A percentile compares a stretch with the other conserved stretches of the same genome.
Conservation (phyloP, 2,888 invertebrate species). For the Rotaria magnacalcarata region DNA sequence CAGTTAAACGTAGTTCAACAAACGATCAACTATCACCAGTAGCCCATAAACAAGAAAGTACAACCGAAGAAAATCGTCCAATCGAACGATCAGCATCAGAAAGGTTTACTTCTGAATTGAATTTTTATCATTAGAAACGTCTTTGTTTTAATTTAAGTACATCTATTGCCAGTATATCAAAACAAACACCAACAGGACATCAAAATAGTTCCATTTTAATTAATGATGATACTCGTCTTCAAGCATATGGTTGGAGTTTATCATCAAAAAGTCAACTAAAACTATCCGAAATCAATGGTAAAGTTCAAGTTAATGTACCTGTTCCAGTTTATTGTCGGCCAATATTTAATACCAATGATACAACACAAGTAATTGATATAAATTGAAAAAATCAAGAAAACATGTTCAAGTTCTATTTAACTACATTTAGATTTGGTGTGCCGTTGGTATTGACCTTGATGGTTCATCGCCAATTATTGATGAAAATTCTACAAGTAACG, state of each 20-base stretch:
- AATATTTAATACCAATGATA: constrained; percentile 58
- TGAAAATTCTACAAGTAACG: neutral
- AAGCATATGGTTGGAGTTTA: constrained; percentile 91
- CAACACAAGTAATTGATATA: neutral
- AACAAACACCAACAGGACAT: neutral
- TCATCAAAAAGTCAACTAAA: constrained; percentile 66
- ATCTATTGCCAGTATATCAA: neutral
- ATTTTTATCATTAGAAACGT: neutral
- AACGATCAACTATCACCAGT: constrained; percentile 25
- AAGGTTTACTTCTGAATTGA: neutral
- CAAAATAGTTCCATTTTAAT: constrained; percentile 18
- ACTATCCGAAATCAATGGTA: constrained; percentile 46
- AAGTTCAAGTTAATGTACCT: constrained; percentile 66
- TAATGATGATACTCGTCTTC: constrained; percentile 83
- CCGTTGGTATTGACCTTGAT: constrained; percentile 78
- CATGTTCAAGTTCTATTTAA: neutral
- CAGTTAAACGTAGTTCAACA: constrained; percentile 23
- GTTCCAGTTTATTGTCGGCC: constrained; percentile 90
- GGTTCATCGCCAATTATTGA: neutral
- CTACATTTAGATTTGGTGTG: constrained; percentile 75
- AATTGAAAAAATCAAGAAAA: constrained; percentile 59
- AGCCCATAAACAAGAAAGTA: neutral
- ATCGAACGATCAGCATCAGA: neutral
- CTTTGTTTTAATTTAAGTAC: neutral
- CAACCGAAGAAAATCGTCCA: neutral